Percentiles rank a stretch among this genome's conserved stretches.
phyloP scores from a whole-genome alignment of 2,888 invertebrate genomes.

The Stenurella melanura region DNA sequence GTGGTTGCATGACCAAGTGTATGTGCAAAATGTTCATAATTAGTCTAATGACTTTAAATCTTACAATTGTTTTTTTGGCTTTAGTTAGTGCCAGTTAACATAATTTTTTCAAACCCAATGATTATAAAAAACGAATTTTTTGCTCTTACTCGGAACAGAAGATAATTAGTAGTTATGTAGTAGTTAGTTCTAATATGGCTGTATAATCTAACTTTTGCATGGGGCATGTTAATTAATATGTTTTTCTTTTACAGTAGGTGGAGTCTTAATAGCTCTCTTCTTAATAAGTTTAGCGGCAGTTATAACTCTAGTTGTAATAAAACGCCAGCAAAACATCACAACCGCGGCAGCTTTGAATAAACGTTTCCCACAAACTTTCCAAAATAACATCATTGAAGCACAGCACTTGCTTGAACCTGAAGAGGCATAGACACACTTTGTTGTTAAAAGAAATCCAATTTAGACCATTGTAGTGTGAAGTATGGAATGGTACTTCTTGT shows the following conservation, averaged over 20 bases:
- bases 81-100: too few species aligned
- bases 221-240: conserved; percentile 14
- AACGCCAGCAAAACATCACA: conserved; percentile 70
- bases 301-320: conserved; percentile 68
- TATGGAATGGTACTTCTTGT: background rate
- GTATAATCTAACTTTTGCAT: conserved; percentile 12
- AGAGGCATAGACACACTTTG: conserved; percentile 63
- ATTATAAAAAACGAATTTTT: too few species aligned
- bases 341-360: conserved; percentile 71
- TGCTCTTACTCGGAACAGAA: too few species aligned
- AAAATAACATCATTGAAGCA: conserved; percentile 68
- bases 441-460: conserved; percentile 10
- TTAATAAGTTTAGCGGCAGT: conserved; percentile 69
- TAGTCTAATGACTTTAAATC: too few species aligned
- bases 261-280: conserved; percentile 66
- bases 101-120: too few species aligned
- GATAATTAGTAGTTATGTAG: background rate
- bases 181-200: background rate
- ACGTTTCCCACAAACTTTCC: conserved; percentile 71
- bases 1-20: too few species aligned
- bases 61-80: too few species aligned
- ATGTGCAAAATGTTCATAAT: too few species aligned
- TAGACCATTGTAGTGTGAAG: conserved; percentile 33
- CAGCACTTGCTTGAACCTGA: conserved; percentile 71
- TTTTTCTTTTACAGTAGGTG: conserved; percentile 66